These are phyloP conservation scores for Rhombomys opimus DNA, from an alignment of 2,113 vertebrate species.

Conservation along the genomic window DNA sequence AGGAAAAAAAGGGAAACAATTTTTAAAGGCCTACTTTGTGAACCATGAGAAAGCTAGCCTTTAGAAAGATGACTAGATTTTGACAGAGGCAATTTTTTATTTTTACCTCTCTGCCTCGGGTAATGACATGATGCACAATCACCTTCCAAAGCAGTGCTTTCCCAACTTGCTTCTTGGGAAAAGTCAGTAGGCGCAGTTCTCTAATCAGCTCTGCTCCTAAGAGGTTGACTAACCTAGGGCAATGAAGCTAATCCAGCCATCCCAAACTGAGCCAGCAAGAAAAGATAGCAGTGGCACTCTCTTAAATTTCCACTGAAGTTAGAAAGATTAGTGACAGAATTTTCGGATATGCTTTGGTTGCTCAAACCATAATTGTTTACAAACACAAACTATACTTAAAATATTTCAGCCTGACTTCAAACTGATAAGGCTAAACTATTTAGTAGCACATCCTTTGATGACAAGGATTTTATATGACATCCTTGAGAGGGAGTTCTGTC, in stretches of 20 bases:
- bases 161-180: slow-evolving; percentile 27
- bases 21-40: slow-evolving; percentile 17
- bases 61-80: slow-evolving; percentile 54
- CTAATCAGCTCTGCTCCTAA: not conserved
- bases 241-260: not conserved
- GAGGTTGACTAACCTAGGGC: not conserved
- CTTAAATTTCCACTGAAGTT: slow-evolving; percentile 36
- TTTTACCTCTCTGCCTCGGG: slow-evolving; percentile 69
- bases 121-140: slow-evolving; percentile 38
- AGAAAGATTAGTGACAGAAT: not conserved
- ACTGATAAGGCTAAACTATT: not conserved
- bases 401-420: not conserved
- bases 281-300: not conserved
- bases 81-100: slow-evolving; percentile 69
- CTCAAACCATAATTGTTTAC: not conserved
- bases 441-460: not conserved
- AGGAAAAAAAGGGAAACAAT: not conserved
- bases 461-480: not conserved
- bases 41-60: slow-evolving; percentile 50
- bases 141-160: not conserved
- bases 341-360: not conserved
- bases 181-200: slow-evolving; percentile 24
- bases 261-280: not conserved
- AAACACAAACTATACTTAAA: not conserved
- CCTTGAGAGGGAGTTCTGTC: not conserved